Conservation (phyloP, 2,113 vertebrate species). For the Notechis scutatus region DNA sequence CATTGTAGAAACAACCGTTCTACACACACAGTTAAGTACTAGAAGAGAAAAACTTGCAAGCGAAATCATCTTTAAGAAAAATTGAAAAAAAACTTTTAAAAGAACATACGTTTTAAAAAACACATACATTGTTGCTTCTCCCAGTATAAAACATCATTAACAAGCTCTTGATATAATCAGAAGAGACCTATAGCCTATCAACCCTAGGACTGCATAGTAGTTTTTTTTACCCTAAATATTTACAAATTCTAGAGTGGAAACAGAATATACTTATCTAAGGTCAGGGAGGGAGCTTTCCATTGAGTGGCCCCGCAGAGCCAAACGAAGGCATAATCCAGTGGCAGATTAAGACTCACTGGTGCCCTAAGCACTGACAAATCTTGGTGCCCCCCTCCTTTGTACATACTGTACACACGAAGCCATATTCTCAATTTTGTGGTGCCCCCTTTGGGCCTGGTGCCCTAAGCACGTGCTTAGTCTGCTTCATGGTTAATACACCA, state of each 20-base stretch:
- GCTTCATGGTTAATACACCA: too few species aligned
- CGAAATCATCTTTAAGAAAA: too few species aligned
- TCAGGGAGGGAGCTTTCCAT: not conserved
- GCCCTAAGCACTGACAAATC: too few species aligned
- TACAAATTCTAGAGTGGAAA: not conserved
- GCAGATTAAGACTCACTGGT: too few species aligned
- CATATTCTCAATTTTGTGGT: too few species aligned
- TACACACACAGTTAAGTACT: too few species aligned
- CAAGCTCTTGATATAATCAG: too few species aligned
- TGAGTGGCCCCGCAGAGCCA: not conserved
- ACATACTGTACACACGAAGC: too few species aligned
- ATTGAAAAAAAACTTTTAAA: not conserved
- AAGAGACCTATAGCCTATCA: not conserved
- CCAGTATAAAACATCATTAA: not conserved
- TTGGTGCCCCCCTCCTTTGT: too few species aligned
- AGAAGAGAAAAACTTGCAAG: not conserved
- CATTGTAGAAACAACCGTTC: not conserved
- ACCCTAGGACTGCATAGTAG: not conserved
- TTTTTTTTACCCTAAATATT: not conserved
- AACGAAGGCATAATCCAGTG: not conserved
- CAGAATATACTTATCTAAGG: not conserved
- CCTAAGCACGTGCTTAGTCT: too few species aligned
- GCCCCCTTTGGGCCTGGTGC: too few species aligned
- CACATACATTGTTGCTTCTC: not conserved
- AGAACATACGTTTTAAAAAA: too few species aligned